Percentiles rank a stretch among this genome's conserved stretches.
Evolutionary conservation across 2,797 vertebrate genomes (phyloP).

Genomic region (Aplochiton taeniatus): DNA sequence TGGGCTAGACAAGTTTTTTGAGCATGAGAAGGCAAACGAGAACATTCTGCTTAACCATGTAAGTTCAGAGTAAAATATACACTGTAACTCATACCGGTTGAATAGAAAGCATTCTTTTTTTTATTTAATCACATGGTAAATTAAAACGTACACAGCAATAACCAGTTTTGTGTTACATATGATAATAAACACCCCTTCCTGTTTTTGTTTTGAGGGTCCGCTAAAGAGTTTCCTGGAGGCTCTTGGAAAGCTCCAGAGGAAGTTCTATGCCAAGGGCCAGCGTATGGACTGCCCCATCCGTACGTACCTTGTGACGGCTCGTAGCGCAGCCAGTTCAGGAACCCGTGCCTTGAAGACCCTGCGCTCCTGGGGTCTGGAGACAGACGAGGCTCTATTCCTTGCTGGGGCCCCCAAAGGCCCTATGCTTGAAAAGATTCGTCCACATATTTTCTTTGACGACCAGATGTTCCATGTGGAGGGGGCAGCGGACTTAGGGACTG

Average conservation of each 20-base stretch:
- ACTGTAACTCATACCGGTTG: not conserved
- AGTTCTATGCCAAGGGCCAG: constrained; percentile 83
- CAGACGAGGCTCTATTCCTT: constrained; percentile 92
- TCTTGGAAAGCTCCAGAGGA: constrained; percentile 84
- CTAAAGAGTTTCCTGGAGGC: constrained; percentile 85
- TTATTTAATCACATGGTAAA: not conserved
- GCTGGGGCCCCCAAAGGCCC: constrained; percentile 93
- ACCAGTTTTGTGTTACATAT: not conserved
- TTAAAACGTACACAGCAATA: not conserved
- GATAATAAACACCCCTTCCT: not conserved
- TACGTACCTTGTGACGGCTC: constrained; percentile 92
- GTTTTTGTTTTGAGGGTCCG: constrained; percentile 70
- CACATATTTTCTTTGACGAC: constrained; percentile 95
- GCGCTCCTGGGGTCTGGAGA: constrained; percentile 93
- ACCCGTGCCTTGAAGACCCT: constrained; percentile 91
- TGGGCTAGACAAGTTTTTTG: constrained; percentile 90
- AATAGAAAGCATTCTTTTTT: not conserved
- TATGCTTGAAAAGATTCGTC: constrained; percentile 90
- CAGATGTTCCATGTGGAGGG: constrained; percentile 95
- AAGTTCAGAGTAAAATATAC: constrained; percentile 37
- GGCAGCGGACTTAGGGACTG: constrained; percentile 86
- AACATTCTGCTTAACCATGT: constrained; percentile 93
- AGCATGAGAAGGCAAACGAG: constrained; percentile 88
- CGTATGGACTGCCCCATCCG: constrained; percentile 86
- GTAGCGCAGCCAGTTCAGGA: constrained; percentile 91